phyloP scores from a whole-genome alignment of 2,888 invertebrate species.

The Pachydiplax longipennis region DNA sequence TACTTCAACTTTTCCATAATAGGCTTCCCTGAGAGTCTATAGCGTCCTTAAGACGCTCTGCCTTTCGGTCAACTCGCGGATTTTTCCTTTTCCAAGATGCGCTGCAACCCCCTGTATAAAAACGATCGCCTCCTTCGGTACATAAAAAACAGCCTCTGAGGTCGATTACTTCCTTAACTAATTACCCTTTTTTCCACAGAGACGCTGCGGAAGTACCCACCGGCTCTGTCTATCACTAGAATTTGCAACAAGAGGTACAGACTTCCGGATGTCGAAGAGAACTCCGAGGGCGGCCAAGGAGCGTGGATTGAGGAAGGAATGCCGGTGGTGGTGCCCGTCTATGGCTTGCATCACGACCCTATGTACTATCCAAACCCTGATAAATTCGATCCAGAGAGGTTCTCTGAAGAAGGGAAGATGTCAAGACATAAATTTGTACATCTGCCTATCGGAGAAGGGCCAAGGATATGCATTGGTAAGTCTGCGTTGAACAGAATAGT shows the following conservation, averaged over 20 bases:
- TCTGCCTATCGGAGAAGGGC: conserved; percentile 40
- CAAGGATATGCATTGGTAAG: conserved; percentile 41
- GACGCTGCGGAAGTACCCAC: conserved; percentile 68
- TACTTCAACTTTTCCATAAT: too few relatives aligned
- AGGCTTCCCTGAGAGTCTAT: too few relatives aligned
- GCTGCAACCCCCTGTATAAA: too few relatives aligned
- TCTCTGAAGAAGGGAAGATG: conserved; percentile 61
- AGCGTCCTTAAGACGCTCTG: too few relatives aligned
- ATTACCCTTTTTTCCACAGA: conserved; percentile 58
- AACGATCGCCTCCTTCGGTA: too few relatives aligned
- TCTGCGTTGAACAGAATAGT: too few relatives aligned
- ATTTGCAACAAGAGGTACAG: conserved; percentile 64
- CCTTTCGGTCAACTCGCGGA: too few relatives aligned
- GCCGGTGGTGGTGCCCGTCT: conserved; percentile 65
- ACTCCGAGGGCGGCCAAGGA: neutral
- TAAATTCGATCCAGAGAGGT: conserved; percentile 66
- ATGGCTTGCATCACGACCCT: conserved; percentile 67
- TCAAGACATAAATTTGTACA: conserved; percentile 54
- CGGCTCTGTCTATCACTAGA: conserved; percentile 63
- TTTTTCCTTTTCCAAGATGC: too few relatives aligned
- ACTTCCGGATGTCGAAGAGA: conserved; percentile 60
- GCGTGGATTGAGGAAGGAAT: conserved; percentile 63
- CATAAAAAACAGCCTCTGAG: too few relatives aligned
- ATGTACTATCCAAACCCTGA: conserved; percentile 66
- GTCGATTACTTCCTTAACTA: too few relatives aligned